These are phyloP conservation scores for Heptranchias perlo DNA, from an alignment of 2,113 vertebrate species.

Conservation along the genomic window DNA sequence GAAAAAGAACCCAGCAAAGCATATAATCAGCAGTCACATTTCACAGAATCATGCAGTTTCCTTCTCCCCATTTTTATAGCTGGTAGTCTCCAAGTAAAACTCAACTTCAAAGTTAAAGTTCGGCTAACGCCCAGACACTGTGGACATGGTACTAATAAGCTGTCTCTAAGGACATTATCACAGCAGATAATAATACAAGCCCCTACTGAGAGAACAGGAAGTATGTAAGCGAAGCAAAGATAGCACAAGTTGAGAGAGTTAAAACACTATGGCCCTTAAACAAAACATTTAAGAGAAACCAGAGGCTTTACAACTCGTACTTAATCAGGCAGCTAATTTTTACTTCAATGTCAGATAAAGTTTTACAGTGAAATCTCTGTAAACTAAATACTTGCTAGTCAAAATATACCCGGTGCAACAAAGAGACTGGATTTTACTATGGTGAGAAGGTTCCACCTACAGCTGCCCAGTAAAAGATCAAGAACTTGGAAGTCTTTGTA, in stretches of 20 bases:
- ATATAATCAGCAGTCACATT: conserved; percentile 15
- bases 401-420: background rate
- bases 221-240: background rate
- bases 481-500: conserved; percentile 7
- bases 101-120: conserved; percentile 30
- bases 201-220: conserved; percentile 7
- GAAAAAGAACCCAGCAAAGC: conserved; percentile 33
- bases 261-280: conserved; percentile 3
- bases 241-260: background rate
- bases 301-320: background rate
- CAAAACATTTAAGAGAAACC: background rate
- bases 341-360: conserved; percentile 6
- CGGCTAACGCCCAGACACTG: background rate
- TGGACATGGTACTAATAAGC: background rate
- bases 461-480: background rate
- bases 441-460: background rate
- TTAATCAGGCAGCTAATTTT: conserved; percentile 16
- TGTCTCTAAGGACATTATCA: conserved; percentile 9
- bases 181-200: conserved; percentile 24
- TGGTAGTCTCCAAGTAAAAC: conserved; percentile 27
- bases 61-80: conserved; percentile 23
- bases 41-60: conserved; percentile 18
- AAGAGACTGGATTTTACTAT: background rate
- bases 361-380: background rate
- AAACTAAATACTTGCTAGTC: background rate